These are phyloP conservation scores for Pipra filicauda DNA, from an alignment of 2,113 vertebrate species.

Conservation along the genomic window DNA sequence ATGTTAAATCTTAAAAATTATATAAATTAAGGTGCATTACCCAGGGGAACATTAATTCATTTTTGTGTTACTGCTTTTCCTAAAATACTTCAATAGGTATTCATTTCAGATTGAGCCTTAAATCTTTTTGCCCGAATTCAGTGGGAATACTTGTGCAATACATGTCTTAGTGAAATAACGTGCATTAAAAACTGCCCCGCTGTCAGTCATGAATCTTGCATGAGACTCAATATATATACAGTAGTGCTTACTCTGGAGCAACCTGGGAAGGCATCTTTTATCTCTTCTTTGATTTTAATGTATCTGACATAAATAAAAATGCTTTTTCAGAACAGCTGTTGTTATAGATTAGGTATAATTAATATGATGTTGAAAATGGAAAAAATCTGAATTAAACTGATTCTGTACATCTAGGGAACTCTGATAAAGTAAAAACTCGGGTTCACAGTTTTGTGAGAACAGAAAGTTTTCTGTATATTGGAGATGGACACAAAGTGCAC, in stretches of 20 bases:
- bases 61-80: neutral
- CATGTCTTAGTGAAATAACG: accelerated
- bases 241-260: neutral
- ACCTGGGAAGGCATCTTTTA: neutral
- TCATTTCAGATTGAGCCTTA: neutral
- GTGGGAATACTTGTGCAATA: neutral
- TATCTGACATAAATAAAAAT: neutral
- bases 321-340: neutral
- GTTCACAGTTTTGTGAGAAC: neutral
- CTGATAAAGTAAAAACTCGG: neutral
- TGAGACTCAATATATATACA: neutral
- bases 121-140: neutral
- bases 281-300: neutral
- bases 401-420: neutral
- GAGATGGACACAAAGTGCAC: neutral
- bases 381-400: neutral
- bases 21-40: neutral
- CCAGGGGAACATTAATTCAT: neutral
- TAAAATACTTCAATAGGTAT: neutral
- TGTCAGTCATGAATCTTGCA: neutral
- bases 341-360: neutral
- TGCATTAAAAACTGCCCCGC: neutral
- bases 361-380: neutral
- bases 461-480: neutral
- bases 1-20: neutral